phyloP scores from a whole-genome alignment of 1,140 invertebrate species.

The Macrobrachium nipponense region DNA sequence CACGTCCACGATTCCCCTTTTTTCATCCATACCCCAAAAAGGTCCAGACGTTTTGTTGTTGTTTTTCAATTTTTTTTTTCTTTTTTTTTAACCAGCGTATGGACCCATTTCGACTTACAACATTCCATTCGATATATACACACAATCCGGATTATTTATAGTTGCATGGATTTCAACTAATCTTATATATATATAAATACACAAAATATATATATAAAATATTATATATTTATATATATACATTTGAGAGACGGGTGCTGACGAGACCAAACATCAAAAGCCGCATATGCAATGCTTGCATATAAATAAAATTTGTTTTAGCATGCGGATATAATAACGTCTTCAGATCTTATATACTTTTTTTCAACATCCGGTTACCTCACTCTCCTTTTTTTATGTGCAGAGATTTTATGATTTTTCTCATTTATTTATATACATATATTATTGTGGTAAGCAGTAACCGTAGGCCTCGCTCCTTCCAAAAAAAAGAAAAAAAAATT shows the following conservation, averaged over 20 bases:
- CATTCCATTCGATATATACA: slow-evolving; percentile 24
- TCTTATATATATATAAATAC: slow-evolving; percentile 20
- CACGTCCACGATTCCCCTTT: background rate
- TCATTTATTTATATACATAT: too few species aligned
- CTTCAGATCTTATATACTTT: background rate
- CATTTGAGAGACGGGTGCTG: slow-evolving; percentile 1
- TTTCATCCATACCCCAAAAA: background rate
- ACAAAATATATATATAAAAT: slow-evolving; percentile 13
- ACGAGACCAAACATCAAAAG: slow-evolving; percentile 3
- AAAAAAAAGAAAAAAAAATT: too few species aligned
- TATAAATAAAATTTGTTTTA: slow-evolving; percentile 5
- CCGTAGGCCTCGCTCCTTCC: slow-evolving; percentile 5
- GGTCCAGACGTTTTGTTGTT: slow-evolving; percentile 12
- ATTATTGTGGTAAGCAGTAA: slow-evolving; percentile 3
- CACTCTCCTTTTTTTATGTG: slow-evolving; percentile 6
- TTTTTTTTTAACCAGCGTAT: background rate
- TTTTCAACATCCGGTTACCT: background rate
- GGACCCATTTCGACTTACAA: slow-evolving; percentile 13
- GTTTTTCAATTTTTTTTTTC: background rate
- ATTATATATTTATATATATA: slow-evolving; percentile 25
- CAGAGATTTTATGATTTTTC: background rate
- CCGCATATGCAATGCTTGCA: slow-evolving; percentile 14
- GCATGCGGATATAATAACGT: slow-evolving; percentile 14
- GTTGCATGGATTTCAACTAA: slow-evolving; percentile 27
- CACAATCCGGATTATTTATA: slow-evolving; percentile 20